Conservation (phyloP, 92 coral and sea anemone genomes). For the Diadumene lineata region DNA sequence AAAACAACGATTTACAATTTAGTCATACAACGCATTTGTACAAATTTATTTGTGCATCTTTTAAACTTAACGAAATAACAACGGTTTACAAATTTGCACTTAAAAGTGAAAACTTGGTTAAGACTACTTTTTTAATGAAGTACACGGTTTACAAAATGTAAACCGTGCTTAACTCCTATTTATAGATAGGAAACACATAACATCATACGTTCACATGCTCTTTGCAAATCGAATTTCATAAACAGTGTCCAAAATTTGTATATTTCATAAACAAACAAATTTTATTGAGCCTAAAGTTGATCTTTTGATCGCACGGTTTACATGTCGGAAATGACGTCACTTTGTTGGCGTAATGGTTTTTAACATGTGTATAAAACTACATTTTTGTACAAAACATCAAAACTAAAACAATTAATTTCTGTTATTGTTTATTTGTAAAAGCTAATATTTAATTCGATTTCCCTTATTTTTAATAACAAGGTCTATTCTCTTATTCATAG, state of each 20-base stretch:
- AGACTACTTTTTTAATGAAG: neutral
- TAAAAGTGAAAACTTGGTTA: neutral
- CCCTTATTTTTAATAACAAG: slow-evolving; percentile 15
- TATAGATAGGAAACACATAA: neutral
- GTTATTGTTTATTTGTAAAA: neutral
- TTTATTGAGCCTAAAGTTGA: neutral
- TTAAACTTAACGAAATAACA: neutral
- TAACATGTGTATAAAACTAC: neutral
- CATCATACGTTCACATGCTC: neutral
- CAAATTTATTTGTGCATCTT: neutral
- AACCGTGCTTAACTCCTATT: neutral
- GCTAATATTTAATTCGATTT: neutral
- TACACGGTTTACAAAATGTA: neutral
- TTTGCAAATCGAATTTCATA: neutral
- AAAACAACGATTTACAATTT: neutral
- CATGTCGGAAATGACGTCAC: neutral
- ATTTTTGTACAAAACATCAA: neutral
- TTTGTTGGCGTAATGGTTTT: neutral
- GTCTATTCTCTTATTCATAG: slow-evolving; percentile 34
- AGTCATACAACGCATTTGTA: too few species aligned
- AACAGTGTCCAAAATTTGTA: neutral
- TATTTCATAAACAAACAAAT: neutral
- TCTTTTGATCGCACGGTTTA: neutral
- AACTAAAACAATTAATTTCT: too few species aligned
- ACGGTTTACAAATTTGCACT: neutral